phyloP scores from a whole-genome alignment of 1,140 invertebrate genomes.

The Drosophila cardini region DNA sequence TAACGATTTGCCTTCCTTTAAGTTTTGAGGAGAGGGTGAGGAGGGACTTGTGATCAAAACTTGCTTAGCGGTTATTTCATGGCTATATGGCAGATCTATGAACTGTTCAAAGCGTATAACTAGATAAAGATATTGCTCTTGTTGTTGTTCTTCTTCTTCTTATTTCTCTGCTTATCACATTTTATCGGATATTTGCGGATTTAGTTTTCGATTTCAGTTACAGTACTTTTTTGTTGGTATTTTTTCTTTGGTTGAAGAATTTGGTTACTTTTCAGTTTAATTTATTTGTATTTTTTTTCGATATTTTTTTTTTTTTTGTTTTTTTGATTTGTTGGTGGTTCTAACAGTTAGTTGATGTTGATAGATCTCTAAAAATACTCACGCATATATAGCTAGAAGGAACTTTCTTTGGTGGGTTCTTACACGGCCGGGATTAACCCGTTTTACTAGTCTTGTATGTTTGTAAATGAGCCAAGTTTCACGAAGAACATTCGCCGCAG shows the following conservation, averaged over 20 bases:
- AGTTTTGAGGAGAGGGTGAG: not conserved
- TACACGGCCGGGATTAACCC: slow-evolving; percentile 97
- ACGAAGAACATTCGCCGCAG: slow-evolving; percentile 99
- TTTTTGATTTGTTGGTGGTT: slow-evolving; percentile 43
- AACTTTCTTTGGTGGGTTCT: slow-evolving; percentile 99
- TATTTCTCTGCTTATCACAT: not conserved
- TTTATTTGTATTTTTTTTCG: slow-evolving; percentile 10
- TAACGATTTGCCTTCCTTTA: not conserved
- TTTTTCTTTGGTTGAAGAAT: not conserved
- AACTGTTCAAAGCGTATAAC: slow-evolving; percentile 5
- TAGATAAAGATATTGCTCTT: not conserved
- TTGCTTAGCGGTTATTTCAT: not conserved
- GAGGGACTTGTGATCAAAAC: not conserved
- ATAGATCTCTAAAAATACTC: slow-evolving; percentile 87
- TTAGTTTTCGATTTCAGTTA: not conserved
- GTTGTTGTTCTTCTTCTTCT: not conserved
- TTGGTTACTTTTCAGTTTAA: not conserved
- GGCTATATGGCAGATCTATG: slow-evolving; percentile 3
- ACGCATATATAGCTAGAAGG: slow-evolving; percentile 99
- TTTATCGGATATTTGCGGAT: not conserved
- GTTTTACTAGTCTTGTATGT: slow-evolving; percentile 98
- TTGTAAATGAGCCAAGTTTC: slow-evolving; percentile 99
- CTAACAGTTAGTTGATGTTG: slow-evolving; percentile 70
- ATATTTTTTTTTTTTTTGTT: slow-evolving; percentile 25
- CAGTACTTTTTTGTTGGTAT: not conserved